Evolutionary conservation across 1,140 invertebrate genomes (phyloP).

Genomic region (Pteromalus puparum): DNA sequence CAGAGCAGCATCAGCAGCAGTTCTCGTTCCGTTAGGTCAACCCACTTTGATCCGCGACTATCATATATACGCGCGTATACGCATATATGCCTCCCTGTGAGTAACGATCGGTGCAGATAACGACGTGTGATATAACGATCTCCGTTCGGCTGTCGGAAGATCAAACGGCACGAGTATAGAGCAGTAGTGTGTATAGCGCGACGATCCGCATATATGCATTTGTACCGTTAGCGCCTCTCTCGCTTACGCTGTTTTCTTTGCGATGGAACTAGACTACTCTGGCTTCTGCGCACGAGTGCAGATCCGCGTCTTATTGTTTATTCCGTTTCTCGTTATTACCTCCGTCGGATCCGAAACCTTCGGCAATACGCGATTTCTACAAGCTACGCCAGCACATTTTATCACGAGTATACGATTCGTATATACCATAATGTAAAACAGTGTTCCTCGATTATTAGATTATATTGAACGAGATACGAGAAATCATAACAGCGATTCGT

Average conservation of each 20-base stretch:
- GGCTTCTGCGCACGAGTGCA: background rate
- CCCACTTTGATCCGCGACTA: slow-evolving; percentile 51
- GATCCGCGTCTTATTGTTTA: slow-evolving; percentile 40
- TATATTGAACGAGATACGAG: background rate
- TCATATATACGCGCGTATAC: slow-evolving; percentile 32
- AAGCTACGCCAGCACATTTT: background rate
- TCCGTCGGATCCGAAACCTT: background rate
- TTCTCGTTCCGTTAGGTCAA: slow-evolving; percentile 58
- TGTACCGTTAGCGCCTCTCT: slow-evolving; percentile 23
- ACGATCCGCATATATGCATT: background rate
- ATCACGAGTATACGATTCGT: background rate
- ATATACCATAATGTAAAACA: too few relatives aligned
- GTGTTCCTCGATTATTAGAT: background rate
- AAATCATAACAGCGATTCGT: background rate
- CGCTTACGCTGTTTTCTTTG: slow-evolving; percentile 24
- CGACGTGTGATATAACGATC: slow-evolving; percentile 66
- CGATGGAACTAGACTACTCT: background rate
- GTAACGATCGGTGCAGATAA: slow-evolving; percentile 63
- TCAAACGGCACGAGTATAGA: slow-evolving; percentile 59
- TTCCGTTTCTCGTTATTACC: slow-evolving; percentile 39
- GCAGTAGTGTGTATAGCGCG: slow-evolving; percentile 18
- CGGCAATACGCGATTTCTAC: too few relatives aligned
- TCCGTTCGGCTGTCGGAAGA: slow-evolving; percentile 58
- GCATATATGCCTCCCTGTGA: background rate
- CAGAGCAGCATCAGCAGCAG: background rate